Evolutionary conservation across 2,113 vertebrate species (phyloP).

Genomic region (Triplophysa rosa): DNA sequence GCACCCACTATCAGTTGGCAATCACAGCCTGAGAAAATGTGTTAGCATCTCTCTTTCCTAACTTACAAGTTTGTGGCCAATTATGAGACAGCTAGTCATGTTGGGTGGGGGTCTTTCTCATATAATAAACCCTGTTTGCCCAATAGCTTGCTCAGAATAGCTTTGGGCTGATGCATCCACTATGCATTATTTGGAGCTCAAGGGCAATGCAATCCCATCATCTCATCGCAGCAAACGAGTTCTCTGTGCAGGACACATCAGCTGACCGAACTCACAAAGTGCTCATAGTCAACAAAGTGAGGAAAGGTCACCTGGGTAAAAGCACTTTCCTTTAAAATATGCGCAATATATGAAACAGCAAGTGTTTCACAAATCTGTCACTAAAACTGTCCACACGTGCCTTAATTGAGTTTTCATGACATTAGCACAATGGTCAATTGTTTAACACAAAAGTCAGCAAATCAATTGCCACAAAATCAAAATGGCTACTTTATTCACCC

Average conservation of each 20-base stretch:
- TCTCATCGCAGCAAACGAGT: conserved; percentile 41
- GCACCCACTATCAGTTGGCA: not conserved
- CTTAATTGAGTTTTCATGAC: not conserved
- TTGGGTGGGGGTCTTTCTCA: not conserved
- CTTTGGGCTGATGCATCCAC: conserved; percentile 72
- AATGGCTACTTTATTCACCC: not conserved
- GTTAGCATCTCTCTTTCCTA: not conserved
- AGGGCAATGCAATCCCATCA: conserved; percentile 71
- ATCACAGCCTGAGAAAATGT: not conserved
- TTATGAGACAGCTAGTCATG: not conserved
- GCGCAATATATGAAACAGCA: not conserved
- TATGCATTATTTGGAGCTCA: conserved; percentile 75
- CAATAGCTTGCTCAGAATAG: conserved; percentile 75
- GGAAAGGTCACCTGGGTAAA: conserved; percentile 1
- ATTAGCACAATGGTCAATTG: not conserved
- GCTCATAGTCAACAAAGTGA: conserved; percentile 22
- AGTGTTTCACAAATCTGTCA: not conserved
- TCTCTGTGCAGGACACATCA: conserved; percentile 48
- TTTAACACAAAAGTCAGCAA: not conserved
- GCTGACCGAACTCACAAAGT: conserved; percentile 23
- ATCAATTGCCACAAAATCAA: not conserved
- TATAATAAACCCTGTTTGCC: conserved; percentile 4
- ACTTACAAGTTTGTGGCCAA: not conserved
- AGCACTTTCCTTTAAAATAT: not conserved
- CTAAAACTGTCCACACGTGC: not conserved